phyloP scores from a whole-genome alignment of 2,888 invertebrate species.

The Metallyticus violacea region DNA sequence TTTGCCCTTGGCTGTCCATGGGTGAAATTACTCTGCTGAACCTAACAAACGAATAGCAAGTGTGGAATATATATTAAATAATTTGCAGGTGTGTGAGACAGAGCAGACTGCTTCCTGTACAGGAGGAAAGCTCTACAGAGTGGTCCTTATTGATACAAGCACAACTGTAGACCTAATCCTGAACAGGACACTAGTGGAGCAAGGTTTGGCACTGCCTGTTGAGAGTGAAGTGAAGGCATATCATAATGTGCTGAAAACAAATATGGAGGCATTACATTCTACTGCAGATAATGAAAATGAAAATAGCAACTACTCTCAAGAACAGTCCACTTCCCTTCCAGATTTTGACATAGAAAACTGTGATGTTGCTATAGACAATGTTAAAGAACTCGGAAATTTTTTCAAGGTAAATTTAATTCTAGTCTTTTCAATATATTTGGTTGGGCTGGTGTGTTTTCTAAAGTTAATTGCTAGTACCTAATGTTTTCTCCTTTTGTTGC shows the following conservation, averaged over 20 bases:
- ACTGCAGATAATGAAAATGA: background rate
- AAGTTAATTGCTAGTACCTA: too few relatives aligned
- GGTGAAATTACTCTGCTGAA: too few relatives aligned
- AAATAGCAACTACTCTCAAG: background rate
- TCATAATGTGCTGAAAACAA: background rate
- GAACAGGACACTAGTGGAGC: slow-evolving; percentile 52
- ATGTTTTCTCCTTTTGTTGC: too few relatives aligned
- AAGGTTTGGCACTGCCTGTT: slow-evolving; percentile 48
- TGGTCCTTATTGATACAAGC: slow-evolving; percentile 52
- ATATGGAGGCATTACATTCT: background rate
- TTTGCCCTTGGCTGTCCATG: too few relatives aligned
- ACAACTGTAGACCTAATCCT: slow-evolving; percentile 47
- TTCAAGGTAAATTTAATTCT: background rate
- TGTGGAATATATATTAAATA: too few relatives aligned
- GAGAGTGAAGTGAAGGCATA: slow-evolving; percentile 28
- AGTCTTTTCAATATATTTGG: too few relatives aligned
- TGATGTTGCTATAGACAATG: background rate
- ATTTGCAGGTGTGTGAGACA: background rate
- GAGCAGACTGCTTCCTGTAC: slow-evolving; percentile 39
- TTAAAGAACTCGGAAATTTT: background rate
- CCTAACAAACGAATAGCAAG: background rate
- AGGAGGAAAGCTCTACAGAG: slow-evolving; percentile 51
- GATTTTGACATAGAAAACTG: background rate
- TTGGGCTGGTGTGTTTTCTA: too few relatives aligned
- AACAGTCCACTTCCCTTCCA: background rate